These are phyloP conservation scores for Ctenopoma kingsleyae DNA, from an alignment of 2,797 vertebrate genomes.

Conservation along the genomic window DNA sequence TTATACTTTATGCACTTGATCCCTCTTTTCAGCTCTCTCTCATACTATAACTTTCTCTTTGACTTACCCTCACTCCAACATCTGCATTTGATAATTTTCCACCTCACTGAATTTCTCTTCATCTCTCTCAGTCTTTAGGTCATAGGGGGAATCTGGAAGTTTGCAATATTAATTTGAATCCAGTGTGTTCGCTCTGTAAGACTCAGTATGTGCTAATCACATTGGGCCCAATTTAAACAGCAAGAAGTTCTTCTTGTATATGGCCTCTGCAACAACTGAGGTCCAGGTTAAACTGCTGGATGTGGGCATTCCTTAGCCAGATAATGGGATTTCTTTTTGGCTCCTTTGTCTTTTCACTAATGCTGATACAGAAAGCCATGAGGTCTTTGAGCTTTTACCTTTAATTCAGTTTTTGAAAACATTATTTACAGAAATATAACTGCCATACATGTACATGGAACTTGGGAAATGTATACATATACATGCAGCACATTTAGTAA, in stretches of 20 bases:
- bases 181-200: conserved; percentile 47
- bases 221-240: conserved; percentile 29
- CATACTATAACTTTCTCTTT: conserved; percentile 41
- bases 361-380: not conserved
- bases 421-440: conserved; percentile 10
- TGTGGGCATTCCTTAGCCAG: not conserved
- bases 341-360: conserved; percentile 9
- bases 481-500: conserved; percentile 10
- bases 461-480: not conserved
- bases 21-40: not conserved
- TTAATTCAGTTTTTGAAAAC: conserved; percentile 5
- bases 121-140: conserved; percentile 58
- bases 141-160: conserved; percentile 26
- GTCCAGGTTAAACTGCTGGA: conserved; percentile 25
- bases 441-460: conserved; percentile 6
- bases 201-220: conserved; percentile 42
- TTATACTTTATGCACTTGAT: not conserved
- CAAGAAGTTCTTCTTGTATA: conserved; percentile 2
- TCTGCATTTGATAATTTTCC: conserved; percentile 69
- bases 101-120: conserved; percentile 58
- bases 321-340: not conserved
- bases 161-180: conserved; percentile 62
- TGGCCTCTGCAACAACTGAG: conserved; percentile 8
- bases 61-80: conserved; percentile 39
- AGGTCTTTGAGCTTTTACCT: conserved; percentile 22